Base-by-base conservation (phyloP, 2,797 vertebrate species). In the Bovichtus variegatus region DNA sequence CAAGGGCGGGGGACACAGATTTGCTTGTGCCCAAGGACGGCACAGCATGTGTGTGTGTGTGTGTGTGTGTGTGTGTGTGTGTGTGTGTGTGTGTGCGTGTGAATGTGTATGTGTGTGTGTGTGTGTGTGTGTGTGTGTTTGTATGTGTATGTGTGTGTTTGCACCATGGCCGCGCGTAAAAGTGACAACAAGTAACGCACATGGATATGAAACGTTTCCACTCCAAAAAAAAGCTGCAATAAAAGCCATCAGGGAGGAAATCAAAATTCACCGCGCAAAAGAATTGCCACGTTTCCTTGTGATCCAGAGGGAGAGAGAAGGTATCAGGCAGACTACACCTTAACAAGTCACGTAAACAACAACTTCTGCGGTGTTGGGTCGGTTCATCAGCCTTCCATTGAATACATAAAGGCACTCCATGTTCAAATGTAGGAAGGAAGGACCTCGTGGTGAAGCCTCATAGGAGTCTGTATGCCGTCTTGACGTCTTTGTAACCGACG, bases 1-100 rank as follows among this genome's bases (percentile, higher is more conserved):
- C 81, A 80, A 85, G 89, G 89, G 71, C 81, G 79, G 76, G 67
- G 74, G 72, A 47, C 91, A 92, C 84, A 92, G 86, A 91, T 88
- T 85, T 81, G 71, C 83, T 92, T 93, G 84, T 91, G 74, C 60
- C 68, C 76, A 86, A 83, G 89, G 85, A 91, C 77, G n/a, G 61
- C 82, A 77, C 78, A 79, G 23, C 51, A 44, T 72, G 40, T 81
- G 47, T 74, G 68, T 74, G 72, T 49, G 57, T 46, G 71, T 55
- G 61, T 67, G 76, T 63, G 55, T 49, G 21, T 34, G 25, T 27
- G 27, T 25, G 16, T 36, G 16, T 57, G 19, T 63, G 18, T 61
- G 62, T 78, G 60, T 68, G 66, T 59, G 61, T 62, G 19, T 50
- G 41, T 43, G 41, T 43, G 15, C 43, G 41, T 44, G 41, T 69